Base-by-base conservation (phyloP, 64 coral and sea anemone genomes). In the Dendrophyllia cribrosa region DNA sequence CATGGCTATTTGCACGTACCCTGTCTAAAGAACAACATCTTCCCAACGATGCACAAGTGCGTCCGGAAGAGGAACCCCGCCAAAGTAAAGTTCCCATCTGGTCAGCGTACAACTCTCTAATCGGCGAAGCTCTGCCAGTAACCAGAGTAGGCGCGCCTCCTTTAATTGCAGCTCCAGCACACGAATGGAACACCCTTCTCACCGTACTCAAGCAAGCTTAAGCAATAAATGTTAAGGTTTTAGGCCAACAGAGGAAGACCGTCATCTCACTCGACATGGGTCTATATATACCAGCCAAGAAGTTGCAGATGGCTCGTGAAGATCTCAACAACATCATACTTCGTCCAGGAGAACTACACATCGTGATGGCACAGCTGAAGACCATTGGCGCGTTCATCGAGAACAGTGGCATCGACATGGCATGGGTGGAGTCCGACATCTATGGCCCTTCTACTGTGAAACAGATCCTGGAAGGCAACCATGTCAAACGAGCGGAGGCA, bases 241-340 rank as follows among this genome's bases (percentile, higher is more conserved):
- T 78, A 3, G 88, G 88, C 23, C 73, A 22, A 12, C 43, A 3
- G 9, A 90, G 74, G 58, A 90, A 90, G 48, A 90, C 88, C 6
- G 61, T 90, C 25, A 92, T 92, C 20, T 73, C 79, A 17, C 78
- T 92, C 11, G 65, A 92, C 43, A 15, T 92, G 46, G 78, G 58
- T 15, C 61, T 93, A 1, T 93, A 93, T 24, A 22, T 66, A n/a
- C 91, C 56, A 25, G 91, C 73, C 14, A 93, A 87, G 72, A 93
- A 93, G 52, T 26, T 93, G 12, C 91, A 93, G 51, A 68, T 93
- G 82, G 43, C 82, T 65, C 82, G 82, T 58, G 9, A 78, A 6
- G 91, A 93, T 23, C 81, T 93, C 3, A 55, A 55, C 5, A 24
- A 93, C 43, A 43, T 78, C 4, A 76, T 93, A 58, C 78, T 82